Conservation (phyloP, 2,113 vertebrate species). For the Poecilia latipinna region DNA sequence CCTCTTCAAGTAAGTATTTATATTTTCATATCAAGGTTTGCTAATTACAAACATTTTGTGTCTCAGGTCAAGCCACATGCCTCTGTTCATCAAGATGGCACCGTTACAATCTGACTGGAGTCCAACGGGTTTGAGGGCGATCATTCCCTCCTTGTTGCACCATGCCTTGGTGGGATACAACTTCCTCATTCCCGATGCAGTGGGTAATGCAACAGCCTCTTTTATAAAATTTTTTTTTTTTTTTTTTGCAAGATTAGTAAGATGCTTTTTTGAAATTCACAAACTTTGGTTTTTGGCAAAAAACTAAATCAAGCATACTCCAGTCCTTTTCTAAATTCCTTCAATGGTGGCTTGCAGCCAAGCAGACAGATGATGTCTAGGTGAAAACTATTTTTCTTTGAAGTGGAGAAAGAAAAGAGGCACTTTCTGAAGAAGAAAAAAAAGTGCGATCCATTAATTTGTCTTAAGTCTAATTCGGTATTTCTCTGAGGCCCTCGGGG, state of each 20-base stretch:
- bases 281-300: not conserved
- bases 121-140: constrained; percentile 83
- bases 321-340: constrained; percentile 45
- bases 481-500: too few relatives aligned
- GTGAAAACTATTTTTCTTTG: constrained; percentile 38
- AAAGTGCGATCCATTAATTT: not conserved
- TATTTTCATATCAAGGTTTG: not conserved
- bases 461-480: too few relatives aligned
- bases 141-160: constrained; percentile 89
- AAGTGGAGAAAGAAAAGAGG: constrained; percentile 33
- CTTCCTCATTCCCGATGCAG: constrained; percentile 91
- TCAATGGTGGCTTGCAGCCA: constrained; percentile 9
- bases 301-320: constrained; percentile 4
- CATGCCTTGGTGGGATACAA: constrained; percentile 91
- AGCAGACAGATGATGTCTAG: constrained; percentile 25
- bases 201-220: constrained; percentile 81
- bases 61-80: constrained; percentile 84
- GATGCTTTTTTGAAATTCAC: not conserved
- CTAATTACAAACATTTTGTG: not conserved
- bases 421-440: constrained; percentile 15
- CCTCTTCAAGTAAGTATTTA: not conserved
- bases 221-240: not conserved
- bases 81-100: constrained; percentile 85
- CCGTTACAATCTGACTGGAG: constrained; percentile 85
- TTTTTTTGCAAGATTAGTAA: not conserved